A percentile compares a stretch with the other conserved stretches of the same genome.
Evolutionary conservation across 2,797 vertebrate genomes (phyloP).

Genomic region (Microchirus variegatus): DNA sequence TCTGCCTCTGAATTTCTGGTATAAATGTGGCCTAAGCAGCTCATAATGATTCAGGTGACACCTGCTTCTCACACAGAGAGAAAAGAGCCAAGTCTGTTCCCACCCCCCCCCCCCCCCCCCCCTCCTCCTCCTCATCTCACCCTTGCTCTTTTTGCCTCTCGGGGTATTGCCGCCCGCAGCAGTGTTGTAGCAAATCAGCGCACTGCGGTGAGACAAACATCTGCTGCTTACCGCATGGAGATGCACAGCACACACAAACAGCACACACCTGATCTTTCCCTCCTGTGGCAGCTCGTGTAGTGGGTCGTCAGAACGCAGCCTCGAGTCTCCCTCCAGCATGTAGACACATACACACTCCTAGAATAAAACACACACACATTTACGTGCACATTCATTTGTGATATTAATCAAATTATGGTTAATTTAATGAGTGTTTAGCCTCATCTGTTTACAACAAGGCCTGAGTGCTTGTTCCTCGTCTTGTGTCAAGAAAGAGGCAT

Average conservation of each 20-base stretch:
- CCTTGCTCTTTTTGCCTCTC: slow-evolving; percentile 23
- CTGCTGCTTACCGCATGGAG: slow-evolving; percentile 3
- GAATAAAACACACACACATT: slow-evolving; percentile 39
- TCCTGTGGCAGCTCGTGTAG: slow-evolving; percentile 86
- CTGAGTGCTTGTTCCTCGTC: slow-evolving; percentile 23
- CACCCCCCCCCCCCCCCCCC: too few relatives aligned
- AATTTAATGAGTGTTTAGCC: slow-evolving; percentile 36
- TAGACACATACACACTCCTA: slow-evolving; percentile 89
- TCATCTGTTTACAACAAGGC: slow-evolving; percentile 32
- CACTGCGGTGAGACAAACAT: slow-evolving; percentile 29
- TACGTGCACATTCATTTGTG: slow-evolving; percentile 16
- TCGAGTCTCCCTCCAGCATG: slow-evolving; percentile 81
- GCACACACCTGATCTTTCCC: slow-evolving; percentile 86
- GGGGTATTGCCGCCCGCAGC: slow-evolving; percentile 16
- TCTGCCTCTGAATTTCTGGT: slow-evolving; percentile 22
- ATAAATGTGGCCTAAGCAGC: slow-evolving; percentile 20
- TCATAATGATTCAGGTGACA: slow-evolving; percentile 46
- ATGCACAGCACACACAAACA: not conserved
- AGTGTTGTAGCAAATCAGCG: slow-evolving; percentile 29
- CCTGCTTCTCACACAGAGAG: slow-evolving; percentile 46
- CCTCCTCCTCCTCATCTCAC: slow-evolving; percentile 6
- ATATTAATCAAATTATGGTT: slow-evolving; percentile 45
- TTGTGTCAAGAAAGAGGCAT: slow-evolving; percentile 10
- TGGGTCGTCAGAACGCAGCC: slow-evolving; percentile 85
- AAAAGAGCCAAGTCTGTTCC: slow-evolving; percentile 6